A percentile compares a stretch with the other conserved stretches of the same genome.
Conservation (phyloP, 2,888 invertebrate species). For the Icerya purchasi region DNA sequence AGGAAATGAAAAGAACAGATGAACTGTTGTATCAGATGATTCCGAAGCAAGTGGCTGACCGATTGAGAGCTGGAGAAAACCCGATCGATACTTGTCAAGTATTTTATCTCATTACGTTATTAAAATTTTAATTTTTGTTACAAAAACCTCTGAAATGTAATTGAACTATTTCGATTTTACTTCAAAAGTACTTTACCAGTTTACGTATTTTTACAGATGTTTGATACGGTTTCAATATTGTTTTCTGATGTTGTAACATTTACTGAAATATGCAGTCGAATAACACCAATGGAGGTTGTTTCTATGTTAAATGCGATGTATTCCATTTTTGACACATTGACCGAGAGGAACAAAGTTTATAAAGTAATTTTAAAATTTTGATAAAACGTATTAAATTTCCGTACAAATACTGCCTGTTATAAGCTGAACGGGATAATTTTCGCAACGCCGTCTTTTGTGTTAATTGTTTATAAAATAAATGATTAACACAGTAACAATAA, state of each 20-base stretch:
- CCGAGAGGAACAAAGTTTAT: conserved; percentile 79
- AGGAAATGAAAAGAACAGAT: conserved; percentile 88
- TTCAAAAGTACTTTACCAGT: no score
- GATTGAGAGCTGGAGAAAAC: conserved; percentile 78
- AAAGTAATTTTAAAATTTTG: conserved; percentile 45
- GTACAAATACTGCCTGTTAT: no score
- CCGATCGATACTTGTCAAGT: conserved; percentile 95
- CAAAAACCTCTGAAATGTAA: no score
- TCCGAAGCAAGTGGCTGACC: conserved; percentile 89
- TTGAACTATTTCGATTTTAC: no score
- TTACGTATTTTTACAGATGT: no score
- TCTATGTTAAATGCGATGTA: conserved; percentile 95
- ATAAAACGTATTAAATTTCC: no score
- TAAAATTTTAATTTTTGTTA: no score
- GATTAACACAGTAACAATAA: no score
- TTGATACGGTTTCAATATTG: conserved; percentile 82
- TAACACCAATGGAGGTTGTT: conserved; percentile 93
- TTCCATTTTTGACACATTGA: conserved; percentile 85
- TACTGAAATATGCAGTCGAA: conserved; percentile 86
- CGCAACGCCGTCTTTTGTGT: no score
- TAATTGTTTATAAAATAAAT: no score
- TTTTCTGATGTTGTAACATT: conserved; percentile 97
- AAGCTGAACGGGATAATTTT: no score
- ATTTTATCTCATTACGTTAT: conserved; percentile 18
- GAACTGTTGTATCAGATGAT: conserved; percentile 96